Evolutionary conservation across 2,113 vertebrate genomes (phyloP).

Genomic region (Archilochus colubris): DNA sequence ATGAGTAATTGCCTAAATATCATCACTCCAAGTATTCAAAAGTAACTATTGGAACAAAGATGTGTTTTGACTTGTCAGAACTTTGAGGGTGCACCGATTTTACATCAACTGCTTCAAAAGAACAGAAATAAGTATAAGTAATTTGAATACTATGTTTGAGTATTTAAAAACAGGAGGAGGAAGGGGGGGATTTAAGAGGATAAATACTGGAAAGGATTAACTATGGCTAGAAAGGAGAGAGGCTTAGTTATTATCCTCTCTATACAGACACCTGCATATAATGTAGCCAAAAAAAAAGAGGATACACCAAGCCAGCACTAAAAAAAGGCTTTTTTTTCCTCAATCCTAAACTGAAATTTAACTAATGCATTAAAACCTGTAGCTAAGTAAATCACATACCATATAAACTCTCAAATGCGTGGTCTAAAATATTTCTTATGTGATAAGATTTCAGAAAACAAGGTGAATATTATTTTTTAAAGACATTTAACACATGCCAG

Average conservation of each 20-base stretch:
- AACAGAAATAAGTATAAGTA: constrained; percentile 33
- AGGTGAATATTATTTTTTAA: neutral
- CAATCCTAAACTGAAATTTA: constrained; percentile 30
- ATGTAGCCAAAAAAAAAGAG: constrained; percentile 37
- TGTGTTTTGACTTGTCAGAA: neutral
- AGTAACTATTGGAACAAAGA: constrained; percentile 9
- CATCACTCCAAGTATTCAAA: neutral
- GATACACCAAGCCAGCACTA: neutral
- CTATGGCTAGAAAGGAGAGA: constrained; percentile 37
- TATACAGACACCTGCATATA: constrained; percentile 50
- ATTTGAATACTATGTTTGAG: constrained; percentile 37
- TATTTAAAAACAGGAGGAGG: constrained; percentile 50
- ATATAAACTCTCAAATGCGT: neutral
- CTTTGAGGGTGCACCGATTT: neutral
- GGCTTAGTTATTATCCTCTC: constrained; percentile 67
- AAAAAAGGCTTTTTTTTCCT: neutral
- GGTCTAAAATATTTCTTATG: neutral
- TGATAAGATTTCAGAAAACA: neutral
- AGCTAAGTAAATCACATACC: constrained; percentile 34
- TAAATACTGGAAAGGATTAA: constrained; percentile 67
- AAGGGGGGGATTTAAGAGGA: constrained; percentile 31
- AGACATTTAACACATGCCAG: neutral
- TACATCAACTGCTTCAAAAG: constrained; percentile 6
- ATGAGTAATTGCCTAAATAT: neutral
- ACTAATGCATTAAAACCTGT: constrained; percentile 33